Base-by-base conservation (phyloP, 2,113 vertebrate genomes). In the Micronisus gabar region DNA sequence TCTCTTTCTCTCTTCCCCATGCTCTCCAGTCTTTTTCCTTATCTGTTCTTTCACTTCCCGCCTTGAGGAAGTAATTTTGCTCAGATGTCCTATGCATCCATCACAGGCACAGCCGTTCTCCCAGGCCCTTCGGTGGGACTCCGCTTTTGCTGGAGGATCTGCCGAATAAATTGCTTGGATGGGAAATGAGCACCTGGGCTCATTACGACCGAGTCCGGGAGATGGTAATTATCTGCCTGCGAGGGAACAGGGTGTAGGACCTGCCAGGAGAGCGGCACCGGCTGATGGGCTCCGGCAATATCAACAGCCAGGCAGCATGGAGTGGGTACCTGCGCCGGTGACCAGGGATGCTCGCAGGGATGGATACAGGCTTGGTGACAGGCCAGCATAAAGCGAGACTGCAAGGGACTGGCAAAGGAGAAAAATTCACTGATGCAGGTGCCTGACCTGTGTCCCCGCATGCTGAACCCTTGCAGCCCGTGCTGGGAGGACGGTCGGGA, bases 141-240 rank as follows among this genome's bases (percentile, higher is more conserved):
- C 34, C 0, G 43, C 82, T 81, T 61, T 63, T 4, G n/a, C 94
- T 92, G 94, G 20, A 94, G 92, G 86, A 95, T 29, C 80, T 67
- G 83, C 90, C 1, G 34, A 47, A 30, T 26, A 95, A 97, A 97
- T 96, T 96, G 80, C 92, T 95, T 86, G 84, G 95, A 30, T 84
- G 94, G 92, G 76, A 92, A 92, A 91, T 10, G 80, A 97, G 94
- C 95, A 92, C 97, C 96, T 95, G 94, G 83, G 86, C 95, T 97
- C 95, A 79, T 95, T 97, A 95, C 1, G 4, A 6, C 48, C 2
- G 23, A 76, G n/a, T 6, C 38, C 14, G 4, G 73, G 94, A 87
- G 88, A 21, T 2, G 48, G 56, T 75, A 96, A 97, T 96, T 92
- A 81, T 83, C 94, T 71, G 80, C 47, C 90, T 90, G 87, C 2